Percentiles rank a stretch among this genome's conserved stretches.
Evolutionary conservation across 1,140 invertebrate genomes (phyloP).

Genomic region (Drosophila nasuta): DNA sequence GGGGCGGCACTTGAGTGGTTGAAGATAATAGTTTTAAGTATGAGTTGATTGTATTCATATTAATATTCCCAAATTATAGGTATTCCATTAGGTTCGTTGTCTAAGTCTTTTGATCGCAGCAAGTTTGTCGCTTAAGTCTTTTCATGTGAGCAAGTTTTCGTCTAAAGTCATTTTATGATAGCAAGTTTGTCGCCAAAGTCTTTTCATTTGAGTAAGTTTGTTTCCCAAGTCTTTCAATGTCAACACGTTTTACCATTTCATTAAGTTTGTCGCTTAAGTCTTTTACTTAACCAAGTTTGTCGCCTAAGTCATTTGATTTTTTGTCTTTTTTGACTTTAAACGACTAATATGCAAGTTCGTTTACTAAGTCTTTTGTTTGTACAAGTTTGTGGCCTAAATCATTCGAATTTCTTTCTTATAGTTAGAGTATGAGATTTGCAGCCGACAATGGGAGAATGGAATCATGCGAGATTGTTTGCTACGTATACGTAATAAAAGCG

Average conservation of each 20-base stretch:
- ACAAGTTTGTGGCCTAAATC: too few relatives aligned
- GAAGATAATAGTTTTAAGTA: neutral
- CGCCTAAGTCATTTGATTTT: neutral
- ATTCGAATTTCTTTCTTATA: too few relatives aligned
- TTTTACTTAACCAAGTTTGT: neutral
- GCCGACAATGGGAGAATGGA: too few relatives aligned
- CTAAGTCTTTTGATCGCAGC: neutral
- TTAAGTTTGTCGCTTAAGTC: neutral
- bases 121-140: constrained; percentile 35
- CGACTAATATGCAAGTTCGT: neutral
- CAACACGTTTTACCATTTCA: too few relatives aligned
- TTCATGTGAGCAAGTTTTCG: constrained; percentile 31
- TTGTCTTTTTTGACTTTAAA: neutral
- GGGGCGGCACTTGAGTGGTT: constrained; percentile 86
- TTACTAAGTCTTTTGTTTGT: neutral
- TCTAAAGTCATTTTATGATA: neutral
- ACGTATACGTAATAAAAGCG: constrained; percentile 40
- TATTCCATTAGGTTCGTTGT: constrained; percentile 47
- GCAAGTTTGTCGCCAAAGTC: neutral
- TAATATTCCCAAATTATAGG: neutral
- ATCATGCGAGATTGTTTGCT: neutral
- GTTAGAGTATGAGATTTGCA: too few relatives aligned
- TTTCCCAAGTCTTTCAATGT: neutral
- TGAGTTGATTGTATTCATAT: neutral
- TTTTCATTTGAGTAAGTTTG: constrained; percentile 47